These are phyloP conservation scores for Pelobates fuscus DNA, from an alignment of 2,113 vertebrate species.

Conservation along the genomic window DNA sequence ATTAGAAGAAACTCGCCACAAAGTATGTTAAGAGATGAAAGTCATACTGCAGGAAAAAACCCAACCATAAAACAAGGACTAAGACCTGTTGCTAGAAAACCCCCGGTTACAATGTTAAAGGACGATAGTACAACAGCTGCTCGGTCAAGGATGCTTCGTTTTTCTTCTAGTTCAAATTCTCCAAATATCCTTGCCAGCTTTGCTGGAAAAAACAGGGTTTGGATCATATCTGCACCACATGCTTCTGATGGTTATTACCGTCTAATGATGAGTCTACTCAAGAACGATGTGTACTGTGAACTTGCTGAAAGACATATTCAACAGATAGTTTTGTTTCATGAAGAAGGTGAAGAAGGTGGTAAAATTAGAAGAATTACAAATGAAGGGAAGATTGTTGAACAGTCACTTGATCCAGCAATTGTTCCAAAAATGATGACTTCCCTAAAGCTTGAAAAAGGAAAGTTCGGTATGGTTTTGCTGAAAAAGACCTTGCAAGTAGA, in stretches of 20 bases:
- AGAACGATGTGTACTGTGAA: conserved; percentile 92
- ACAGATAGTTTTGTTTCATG: conserved; percentile 93
- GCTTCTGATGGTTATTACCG: conserved; percentile 94
- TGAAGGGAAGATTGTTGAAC: conserved; percentile 89
- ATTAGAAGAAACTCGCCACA: conserved; percentile 45
- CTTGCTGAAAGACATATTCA: conserved; percentile 92
- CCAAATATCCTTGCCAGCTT: conserved; percentile 91
- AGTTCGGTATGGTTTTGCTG: conserved; percentile 94
- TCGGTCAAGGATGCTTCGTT: conserved; percentile 71
- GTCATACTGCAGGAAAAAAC: conserved; percentile 13
- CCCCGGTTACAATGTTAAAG: conserved; percentile 65
- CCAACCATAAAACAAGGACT: conserved; percentile 53
- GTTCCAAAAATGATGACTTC: conserved; percentile 91
- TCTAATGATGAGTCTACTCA: conserved; percentile 95
- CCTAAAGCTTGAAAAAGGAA: conserved; percentile 93
- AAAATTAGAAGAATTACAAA: conserved; percentile 87
- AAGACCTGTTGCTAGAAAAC: conserved; percentile 59
- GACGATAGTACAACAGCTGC: conserved; percentile 73
- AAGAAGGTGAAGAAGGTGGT: conserved; percentile 86
- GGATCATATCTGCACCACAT: conserved; percentile 92
- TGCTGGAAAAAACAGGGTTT: conserved; percentile 89
- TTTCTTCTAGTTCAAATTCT: conserved; percentile 79
- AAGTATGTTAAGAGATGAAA: conserved; percentile 61
- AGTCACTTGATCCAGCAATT: conserved; percentile 81
- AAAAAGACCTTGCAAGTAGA: conserved; percentile 95